These are phyloP conservation scores for Cartodere bifasciata DNA, from an alignment of 2,888 invertebrate species.

Conservation along the genomic window DNA sequence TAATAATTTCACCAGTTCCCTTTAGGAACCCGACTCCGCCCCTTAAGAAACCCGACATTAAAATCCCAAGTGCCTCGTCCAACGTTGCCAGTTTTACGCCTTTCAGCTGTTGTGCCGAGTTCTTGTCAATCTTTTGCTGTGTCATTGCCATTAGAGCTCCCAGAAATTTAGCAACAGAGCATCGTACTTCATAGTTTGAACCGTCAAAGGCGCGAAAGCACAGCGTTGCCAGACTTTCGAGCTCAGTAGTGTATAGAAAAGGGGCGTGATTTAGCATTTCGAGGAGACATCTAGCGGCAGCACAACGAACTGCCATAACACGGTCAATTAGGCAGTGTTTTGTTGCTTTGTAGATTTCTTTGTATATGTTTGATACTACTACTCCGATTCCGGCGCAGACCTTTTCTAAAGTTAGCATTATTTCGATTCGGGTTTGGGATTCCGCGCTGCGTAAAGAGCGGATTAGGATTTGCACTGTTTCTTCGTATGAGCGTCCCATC, in stretches of 20 bases:
- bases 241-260: conserved; percentile 73
- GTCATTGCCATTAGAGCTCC: conserved; percentile 80
- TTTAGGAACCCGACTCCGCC: conserved; percentile 92
- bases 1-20: conserved; percentile 88
- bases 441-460: conserved; percentile 86
- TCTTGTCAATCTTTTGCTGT: conserved; percentile 47
- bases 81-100: conserved; percentile 58
- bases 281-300: conserved; percentile 81
- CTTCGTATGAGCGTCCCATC: conserved; percentile 98
- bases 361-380: conserved; percentile 73
- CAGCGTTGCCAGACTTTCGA: conserved; percentile 83
- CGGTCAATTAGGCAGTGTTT: conserved; percentile 82
- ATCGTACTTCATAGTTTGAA: conserved; percentile 83
- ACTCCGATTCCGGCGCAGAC: conserved; percentile 89
- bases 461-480: conserved; percentile 85
- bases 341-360: conserved; percentile 85
- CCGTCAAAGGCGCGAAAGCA: conserved; percentile 88
- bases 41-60: conserved; percentile 87
- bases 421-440: conserved; percentile 92
- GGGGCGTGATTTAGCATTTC: conserved; percentile 82
- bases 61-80: conserved; percentile 81
- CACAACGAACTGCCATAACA: conserved; percentile 83
- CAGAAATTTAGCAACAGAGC: conserved; percentile 82
- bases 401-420: conserved; percentile 93
- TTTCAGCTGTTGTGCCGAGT: conserved; percentile 41